phyloP scores from a whole-genome alignment of 2,113 vertebrate genomes.

The Esox niger region DNA sequence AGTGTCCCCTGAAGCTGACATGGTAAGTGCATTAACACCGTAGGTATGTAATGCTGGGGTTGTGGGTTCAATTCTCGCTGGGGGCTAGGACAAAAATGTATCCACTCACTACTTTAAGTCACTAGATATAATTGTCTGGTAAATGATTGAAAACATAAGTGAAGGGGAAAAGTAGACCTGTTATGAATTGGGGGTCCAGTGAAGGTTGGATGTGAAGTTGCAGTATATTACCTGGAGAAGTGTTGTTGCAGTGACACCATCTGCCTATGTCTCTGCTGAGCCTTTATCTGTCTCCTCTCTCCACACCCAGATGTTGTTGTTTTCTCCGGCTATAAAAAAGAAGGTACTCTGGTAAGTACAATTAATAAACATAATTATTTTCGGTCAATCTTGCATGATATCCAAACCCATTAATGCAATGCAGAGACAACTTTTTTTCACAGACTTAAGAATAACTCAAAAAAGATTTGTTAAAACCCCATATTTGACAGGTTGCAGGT shows the following conservation, averaged over 20 bases:
- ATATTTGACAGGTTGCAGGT: slow-evolving; percentile 27
- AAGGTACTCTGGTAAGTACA: background rate
- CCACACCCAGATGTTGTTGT: slow-evolving; percentile 53
- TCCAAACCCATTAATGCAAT: background rate
- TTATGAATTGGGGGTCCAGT: too few relatives aligned
- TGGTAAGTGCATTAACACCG: too few relatives aligned
- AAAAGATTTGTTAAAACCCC: too few relatives aligned
- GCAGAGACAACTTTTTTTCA: background rate
- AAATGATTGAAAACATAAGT: too few relatives aligned
- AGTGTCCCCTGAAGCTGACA: too few relatives aligned
- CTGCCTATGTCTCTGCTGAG: slow-evolving; percentile 50
- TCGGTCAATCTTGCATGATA: background rate
- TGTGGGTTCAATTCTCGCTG: too few relatives aligned
- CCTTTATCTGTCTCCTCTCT: slow-evolving; percentile 13
- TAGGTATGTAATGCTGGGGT: too few relatives aligned
- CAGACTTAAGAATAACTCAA: background rate
- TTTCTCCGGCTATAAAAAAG: slow-evolving; percentile 52
- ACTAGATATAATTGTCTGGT: too few relatives aligned
- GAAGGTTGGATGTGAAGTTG: background rate
- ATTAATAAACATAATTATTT: slow-evolving; percentile 36
- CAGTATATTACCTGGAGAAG: slow-evolving; percentile 63
- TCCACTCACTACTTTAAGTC: too few relatives aligned
- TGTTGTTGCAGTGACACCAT: slow-evolving; percentile 70
- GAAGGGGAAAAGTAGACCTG: too few relatives aligned
- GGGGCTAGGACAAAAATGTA: too few relatives aligned